Evolutionary conservation across 2,113 vertebrate species (phyloP), one percentile per base, ranked within the genome.

Genomic region (Ailuropoda melanoleuca): DNA sequence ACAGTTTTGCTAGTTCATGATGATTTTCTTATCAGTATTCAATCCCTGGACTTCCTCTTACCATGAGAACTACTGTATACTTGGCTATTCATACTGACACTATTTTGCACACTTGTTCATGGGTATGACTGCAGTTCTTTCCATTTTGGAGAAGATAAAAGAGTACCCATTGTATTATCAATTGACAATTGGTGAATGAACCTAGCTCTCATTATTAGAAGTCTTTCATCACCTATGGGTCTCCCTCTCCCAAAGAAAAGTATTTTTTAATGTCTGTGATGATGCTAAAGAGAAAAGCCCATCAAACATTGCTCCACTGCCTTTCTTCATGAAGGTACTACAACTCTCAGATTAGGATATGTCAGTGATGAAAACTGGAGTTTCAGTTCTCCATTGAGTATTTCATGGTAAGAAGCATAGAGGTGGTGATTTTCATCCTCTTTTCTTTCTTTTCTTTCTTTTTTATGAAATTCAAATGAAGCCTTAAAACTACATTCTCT

Each of bases 391-490:
- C 8, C 14, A 56, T 24, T 62, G 75, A 8, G 5, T 90, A 39
- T 81, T 95, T 96, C 10, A 48, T 84, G 34, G 21, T 75, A 85
- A 85, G 10, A 62, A 86, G 23, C 39, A 90, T 4, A 81, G 34
- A 75, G 2, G 14, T 94, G 64, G 37, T 66, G 26, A 90, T 82
- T 87, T 94, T 88, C 31, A 43, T 43, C 43, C 43, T 43, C 43
- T 43, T 43, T 43, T 43, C 43, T 43, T 43, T 43, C 43, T 43
- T 43, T 43, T 43, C 43, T 43, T 83, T 89, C n/a, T 55, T 5
- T 80, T 96, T 93, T 94, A 82, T 95, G 10, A 56, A 92, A 94
- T 77, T 77, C 53, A 86, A 72, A 86, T 82, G 43, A 92, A 92
- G 21, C 55, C 37, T 75, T 82, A 85, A 93, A 68, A 34, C 85